phyloP scores from a whole-genome alignment of 2,888 invertebrate genomes.

The Eulithis prunata region DNA sequence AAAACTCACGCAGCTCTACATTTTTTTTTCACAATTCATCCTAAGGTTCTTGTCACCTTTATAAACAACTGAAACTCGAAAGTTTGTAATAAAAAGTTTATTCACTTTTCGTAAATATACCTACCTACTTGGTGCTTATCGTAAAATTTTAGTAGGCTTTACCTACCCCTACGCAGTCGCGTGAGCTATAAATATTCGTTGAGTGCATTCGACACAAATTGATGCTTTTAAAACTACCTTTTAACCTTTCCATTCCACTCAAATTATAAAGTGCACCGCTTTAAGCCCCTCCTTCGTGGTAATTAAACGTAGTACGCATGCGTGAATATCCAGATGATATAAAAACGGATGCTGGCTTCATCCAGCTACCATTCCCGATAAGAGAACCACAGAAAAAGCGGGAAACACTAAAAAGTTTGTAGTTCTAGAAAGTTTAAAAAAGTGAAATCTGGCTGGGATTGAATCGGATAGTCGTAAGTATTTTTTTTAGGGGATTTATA shows the following conservation, averaged over 20 bases:
- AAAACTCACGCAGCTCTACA: no score
- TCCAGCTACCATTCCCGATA: conserved; percentile 65
- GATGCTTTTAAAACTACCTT: conserved; percentile 35
- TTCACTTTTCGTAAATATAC: no score
- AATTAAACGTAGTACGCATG: conserved; percentile 56
- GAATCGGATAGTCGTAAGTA: conserved; percentile 43
- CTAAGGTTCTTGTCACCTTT: no score
- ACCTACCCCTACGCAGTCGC: conserved; percentile 8
- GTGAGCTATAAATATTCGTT: conserved; percentile 12
- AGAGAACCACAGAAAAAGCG: conserved; percentile 41
- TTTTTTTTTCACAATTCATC: no score
- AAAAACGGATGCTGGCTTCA: conserved; percentile 56
- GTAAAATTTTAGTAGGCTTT: neutral
- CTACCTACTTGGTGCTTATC: no score
- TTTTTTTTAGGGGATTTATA: conserved; percentile 10
- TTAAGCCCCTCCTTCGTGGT: conserved; percentile 54
- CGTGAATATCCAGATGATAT: conserved; percentile 56
- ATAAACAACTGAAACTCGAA: no score
- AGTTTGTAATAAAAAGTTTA: no score
- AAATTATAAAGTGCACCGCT: conserved; percentile 61
- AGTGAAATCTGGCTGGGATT: conserved; percentile 55
- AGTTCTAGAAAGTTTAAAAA: conserved; percentile 54
- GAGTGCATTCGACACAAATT: conserved; percentile 35
- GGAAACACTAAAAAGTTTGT: conserved; percentile 42
- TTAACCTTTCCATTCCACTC: conserved; percentile 36